A percentile compares a stretch with the other conserved stretches of the same genome.
Conservation (phyloP, 2,797 vertebrate genomes). For the Labeo calbasu region DNA sequence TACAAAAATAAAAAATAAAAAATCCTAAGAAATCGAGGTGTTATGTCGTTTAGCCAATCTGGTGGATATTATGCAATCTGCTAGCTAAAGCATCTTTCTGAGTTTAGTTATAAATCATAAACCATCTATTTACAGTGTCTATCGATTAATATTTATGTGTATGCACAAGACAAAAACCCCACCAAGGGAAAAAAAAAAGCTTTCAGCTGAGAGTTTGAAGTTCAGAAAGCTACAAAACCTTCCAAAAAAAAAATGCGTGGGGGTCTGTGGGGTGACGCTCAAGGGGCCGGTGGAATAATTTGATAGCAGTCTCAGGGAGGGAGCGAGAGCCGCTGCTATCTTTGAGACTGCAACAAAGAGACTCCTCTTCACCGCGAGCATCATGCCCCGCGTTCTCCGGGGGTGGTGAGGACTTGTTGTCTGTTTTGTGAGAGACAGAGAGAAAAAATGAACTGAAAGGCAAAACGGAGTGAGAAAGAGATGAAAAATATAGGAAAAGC, state of each 20-base stretch:
- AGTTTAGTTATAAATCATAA: background rate
- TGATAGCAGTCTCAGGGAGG: constrained; percentile 2
- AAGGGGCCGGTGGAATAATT: constrained; percentile 32
- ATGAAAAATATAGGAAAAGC: constrained; percentile 10
- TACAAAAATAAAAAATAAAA: background rate
- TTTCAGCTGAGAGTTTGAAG: background rate
- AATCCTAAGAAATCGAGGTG: background rate
- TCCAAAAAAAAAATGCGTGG: constrained; percentile 25
- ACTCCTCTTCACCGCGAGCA: background rate
- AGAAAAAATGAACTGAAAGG: background rate
- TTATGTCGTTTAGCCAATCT: background rate
- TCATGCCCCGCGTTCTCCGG: constrained; percentile 7
- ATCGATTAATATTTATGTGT: background rate
- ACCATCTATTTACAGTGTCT: background rate
- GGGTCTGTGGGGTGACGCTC: constrained; percentile 12
- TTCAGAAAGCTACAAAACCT: constrained; percentile 8
- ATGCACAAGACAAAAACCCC: background rate
- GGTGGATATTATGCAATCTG: background rate
- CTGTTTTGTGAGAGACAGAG: background rate
- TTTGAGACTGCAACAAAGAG: constrained; percentile 35
- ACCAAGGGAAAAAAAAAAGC: background rate
- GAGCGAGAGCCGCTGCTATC: constrained; percentile 16
- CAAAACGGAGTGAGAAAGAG: background rate
- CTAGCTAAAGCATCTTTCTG: background rate
- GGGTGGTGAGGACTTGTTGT: constrained; percentile 29